These are phyloP conservation scores for Agelaius phoeniceus DNA, from an alignment of 2,113 vertebrate species.

Conservation along the genomic window DNA sequence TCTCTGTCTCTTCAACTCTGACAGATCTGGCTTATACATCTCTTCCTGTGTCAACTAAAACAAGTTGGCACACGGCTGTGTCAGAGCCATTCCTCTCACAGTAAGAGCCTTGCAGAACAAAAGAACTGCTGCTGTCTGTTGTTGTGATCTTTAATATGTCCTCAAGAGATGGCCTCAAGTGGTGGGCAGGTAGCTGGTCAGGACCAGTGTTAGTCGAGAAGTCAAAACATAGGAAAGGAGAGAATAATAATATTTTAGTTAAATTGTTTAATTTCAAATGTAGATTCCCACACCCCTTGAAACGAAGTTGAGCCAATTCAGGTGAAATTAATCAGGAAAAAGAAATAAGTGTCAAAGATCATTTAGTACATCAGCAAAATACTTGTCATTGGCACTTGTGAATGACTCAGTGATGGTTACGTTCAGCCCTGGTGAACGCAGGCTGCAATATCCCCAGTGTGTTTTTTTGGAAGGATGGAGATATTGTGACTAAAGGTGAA, in stretches of 20 bases:
- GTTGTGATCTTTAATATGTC: background rate
- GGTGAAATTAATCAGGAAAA: constrained; percentile 10
- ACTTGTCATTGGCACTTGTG: background rate
- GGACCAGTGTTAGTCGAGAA: background rate
- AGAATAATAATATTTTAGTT: background rate
- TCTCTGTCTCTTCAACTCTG: constrained; percentile 54
- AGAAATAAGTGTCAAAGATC: background rate
- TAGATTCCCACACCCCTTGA: background rate
- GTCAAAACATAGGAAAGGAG: background rate
- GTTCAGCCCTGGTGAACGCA: background rate
- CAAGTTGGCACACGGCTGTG: constrained; percentile 50
- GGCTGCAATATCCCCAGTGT: background rate
- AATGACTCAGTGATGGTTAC: background rate
- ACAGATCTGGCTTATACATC: constrained; percentile 58
- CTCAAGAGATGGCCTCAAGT: background rate
- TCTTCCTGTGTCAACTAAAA: constrained; percentile 47
- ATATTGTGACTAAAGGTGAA: constrained; percentile 64
- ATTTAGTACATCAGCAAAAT: background rate
- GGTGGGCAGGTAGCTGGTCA: background rate
- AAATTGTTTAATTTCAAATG: background rate
- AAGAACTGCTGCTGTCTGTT: constrained; percentile 7
- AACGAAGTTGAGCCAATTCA: background rate
- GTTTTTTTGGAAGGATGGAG: constrained; percentile 30
- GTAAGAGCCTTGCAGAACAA: constrained; percentile 36
- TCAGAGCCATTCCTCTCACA: constrained; percentile 31